Conservation (phyloP, 2,888 invertebrate species). For the Pristionchus arcanus region DNA sequence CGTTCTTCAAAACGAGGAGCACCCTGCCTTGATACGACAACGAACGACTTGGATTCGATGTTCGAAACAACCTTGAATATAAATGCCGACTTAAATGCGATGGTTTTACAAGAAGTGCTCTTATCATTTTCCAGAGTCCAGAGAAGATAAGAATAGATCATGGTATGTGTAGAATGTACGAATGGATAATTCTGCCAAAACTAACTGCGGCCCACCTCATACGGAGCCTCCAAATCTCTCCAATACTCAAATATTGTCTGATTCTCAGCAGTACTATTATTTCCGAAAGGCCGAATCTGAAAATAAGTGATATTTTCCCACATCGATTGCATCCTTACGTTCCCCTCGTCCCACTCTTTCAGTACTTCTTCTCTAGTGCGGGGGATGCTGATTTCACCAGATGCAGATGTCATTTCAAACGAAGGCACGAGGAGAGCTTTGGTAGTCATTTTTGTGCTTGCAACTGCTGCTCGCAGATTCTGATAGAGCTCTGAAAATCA, state of each 20-base stretch:
- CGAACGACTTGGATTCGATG: slow-evolving; percentile 92
- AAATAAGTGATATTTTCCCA: background rate
- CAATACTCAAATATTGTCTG: slow-evolving; percentile 90
- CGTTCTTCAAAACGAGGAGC: slow-evolving; percentile 88
- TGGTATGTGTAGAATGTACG: too few relatives aligned
- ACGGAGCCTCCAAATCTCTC: slow-evolving; percentile 87
- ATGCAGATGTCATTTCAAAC: slow-evolving; percentile 86
- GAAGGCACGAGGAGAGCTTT: slow-evolving; percentile 91
- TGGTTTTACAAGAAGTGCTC: too few relatives aligned
- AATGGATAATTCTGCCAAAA: too few relatives aligned
- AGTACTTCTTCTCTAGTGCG: slow-evolving; percentile 87
- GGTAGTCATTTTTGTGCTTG: slow-evolving; percentile 38
- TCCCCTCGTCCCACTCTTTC: slow-evolving; percentile 86
- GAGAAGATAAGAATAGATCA: too few relatives aligned
- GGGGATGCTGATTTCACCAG: slow-evolving; percentile 89
- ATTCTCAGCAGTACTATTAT: slow-evolving; percentile 88
- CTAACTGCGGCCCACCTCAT: slow-evolving; percentile 77
- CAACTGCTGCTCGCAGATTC: background rate
- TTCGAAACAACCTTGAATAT: slow-evolving; percentile 88
- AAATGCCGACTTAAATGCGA: too few relatives aligned
- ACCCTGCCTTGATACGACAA: slow-evolving; percentile 86
- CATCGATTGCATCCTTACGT: slow-evolving; percentile 82
- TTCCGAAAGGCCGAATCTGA: slow-evolving; percentile 53
- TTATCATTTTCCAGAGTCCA: too few relatives aligned
- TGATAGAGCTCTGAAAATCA: background rate